Conservation (phyloP, 2,797 vertebrate genomes). For the Gila robusta region DNA sequence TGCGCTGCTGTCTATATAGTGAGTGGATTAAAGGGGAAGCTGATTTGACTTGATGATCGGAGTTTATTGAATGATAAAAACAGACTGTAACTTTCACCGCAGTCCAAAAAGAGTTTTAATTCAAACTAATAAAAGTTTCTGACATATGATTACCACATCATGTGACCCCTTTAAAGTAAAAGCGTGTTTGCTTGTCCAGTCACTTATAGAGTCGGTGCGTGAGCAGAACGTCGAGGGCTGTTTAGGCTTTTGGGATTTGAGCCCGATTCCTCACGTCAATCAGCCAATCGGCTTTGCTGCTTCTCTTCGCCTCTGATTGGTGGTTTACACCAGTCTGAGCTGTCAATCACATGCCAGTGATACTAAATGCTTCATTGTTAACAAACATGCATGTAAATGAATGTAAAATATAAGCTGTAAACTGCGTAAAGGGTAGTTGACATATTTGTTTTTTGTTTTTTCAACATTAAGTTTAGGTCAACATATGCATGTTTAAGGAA, state of each 20-base stretch:
- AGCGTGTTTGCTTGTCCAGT: background rate
- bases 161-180: background rate
- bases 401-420: background rate
- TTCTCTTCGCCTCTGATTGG: slow-evolving; percentile 32
- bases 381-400: background rate
- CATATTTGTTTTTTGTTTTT: background rate
- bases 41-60: no score
- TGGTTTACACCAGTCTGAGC: background rate
- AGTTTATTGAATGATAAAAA: background rate
- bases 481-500: background rate
- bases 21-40: slow-evolving; percentile 7
- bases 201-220: background rate
- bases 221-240: background rate
- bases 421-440: slow-evolving; percentile 12
- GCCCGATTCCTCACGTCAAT: slow-evolving; percentile 12
- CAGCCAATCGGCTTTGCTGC: slow-evolving; percentile 34
- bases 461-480: background rate
- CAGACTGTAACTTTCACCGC: background rate
- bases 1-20: background rate
- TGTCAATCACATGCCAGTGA: background rate
- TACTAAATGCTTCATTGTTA: background rate
- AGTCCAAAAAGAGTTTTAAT: background rate
- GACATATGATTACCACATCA: background rate
- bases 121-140: background rate
- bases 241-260: background rate